Conservation (phyloP, 2,888 invertebrate genomes). For the Trachelus tabidus region DNA sequence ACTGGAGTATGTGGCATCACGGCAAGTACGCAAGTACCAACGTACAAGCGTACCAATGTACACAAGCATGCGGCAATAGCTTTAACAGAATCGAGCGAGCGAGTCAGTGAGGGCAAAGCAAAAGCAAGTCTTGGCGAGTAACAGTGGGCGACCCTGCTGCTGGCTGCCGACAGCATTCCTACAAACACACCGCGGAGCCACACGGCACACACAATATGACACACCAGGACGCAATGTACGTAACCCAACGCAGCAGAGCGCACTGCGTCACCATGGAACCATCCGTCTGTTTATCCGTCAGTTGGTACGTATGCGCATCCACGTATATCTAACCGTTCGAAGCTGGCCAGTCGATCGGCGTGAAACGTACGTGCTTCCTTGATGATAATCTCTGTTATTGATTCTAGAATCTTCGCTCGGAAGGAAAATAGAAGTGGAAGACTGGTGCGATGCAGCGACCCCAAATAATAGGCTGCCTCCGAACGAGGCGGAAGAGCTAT, state of each 20-base stretch:
- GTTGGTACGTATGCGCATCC: background rate
- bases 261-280: slow-evolving; percentile 32
- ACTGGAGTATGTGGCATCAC: background rate
- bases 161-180: slow-evolving; percentile 56
- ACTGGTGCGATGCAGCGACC: slow-evolving; percentile 36
- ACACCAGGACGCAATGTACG: slow-evolving; percentile 19
- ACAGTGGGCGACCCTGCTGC: slow-evolving; percentile 55
- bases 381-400: background rate
- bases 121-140: slow-evolving; percentile 47
- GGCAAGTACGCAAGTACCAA: background rate
- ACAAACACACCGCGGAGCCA: slow-evolving; percentile 42
- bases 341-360: background rate
- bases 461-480: slow-evolving; percentile 51
- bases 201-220: slow-evolving; percentile 34
- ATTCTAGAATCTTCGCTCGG: background rate
- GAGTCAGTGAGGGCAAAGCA: slow-evolving; percentile 34
- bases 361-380: background rate
- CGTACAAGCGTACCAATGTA: background rate
- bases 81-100: slow-evolving; percentile 20
- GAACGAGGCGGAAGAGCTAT: slow-evolving; percentile 48
- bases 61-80: slow-evolving; percentile 3
- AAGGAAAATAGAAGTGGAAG: background rate
- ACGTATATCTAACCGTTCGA: background rate
- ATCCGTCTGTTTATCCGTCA: background rate
- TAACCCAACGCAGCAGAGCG: slow-evolving; percentile 37